These are phyloP conservation scores for Heliconius congener DNA, from an alignment of 1,140 invertebrate species.

Conservation along the genomic window DNA sequence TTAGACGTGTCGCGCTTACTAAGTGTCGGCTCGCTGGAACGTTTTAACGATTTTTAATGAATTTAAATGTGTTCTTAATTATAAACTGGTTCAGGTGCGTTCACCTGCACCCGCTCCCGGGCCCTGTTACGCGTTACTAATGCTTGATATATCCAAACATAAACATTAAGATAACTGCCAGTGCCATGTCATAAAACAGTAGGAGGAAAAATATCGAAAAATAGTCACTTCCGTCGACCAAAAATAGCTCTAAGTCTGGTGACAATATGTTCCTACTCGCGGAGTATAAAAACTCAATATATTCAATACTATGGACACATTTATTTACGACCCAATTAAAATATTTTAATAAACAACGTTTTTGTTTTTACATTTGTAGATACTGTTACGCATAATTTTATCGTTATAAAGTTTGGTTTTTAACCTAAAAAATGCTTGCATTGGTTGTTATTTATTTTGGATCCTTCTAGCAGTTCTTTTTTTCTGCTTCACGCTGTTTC, in stretches of 20 bases:
- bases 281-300: conserved; percentile 7
- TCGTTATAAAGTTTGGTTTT: conserved; percentile 3
- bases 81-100: conserved; percentile 70
- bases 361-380: conserved; percentile 4
- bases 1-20: conserved; percentile 55
- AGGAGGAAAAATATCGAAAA: conserved; percentile 29
- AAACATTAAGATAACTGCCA: conserved; percentile 30
- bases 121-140: conserved; percentile 41
- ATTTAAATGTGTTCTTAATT: conserved; percentile 77
- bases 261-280: conserved; percentile 4
- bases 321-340: conserved; percentile 19
- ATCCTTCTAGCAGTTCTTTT: too few relatives aligned
- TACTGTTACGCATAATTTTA: neutral
- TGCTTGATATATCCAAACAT: conserved; percentile 36
- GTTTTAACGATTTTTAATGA: conserved; percentile 75
- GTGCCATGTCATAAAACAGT: conserved; percentile 32
- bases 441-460: too few relatives aligned
- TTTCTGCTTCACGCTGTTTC: too few relatives aligned
- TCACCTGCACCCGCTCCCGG: conserved; percentile 53
- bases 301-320: conserved; percentile 1
- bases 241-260: conserved; percentile 12
- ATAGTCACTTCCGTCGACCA: conserved; percentile 22
- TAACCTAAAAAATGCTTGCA: neutral
- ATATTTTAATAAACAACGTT: conserved; percentile 4
- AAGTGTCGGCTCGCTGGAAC: conserved; percentile 58